phyloP scores from a whole-genome alignment of 2,113 vertebrate species.

The Dunckerocampus dactyliophorus region DNA sequence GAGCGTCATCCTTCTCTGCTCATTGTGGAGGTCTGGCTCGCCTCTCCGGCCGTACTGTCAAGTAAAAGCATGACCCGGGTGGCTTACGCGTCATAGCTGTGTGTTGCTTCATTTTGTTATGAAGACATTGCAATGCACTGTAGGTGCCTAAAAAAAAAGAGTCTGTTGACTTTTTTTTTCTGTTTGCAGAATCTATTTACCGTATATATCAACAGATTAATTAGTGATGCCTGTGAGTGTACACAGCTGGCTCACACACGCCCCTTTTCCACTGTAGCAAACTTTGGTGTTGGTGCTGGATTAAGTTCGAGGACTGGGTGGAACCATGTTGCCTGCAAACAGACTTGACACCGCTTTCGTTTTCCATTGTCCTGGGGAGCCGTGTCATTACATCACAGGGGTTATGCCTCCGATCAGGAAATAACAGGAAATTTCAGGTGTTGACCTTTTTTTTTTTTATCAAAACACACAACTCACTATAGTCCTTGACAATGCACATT shows the following conservation, averaged over 20 bases:
- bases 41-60: constrained; percentile 27
- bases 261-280: no score
- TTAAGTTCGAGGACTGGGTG: no score
- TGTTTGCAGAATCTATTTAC: constrained; percentile 1
- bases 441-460: no score
- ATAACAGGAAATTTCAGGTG: no score
- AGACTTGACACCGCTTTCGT: no score
- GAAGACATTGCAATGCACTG: constrained; percentile 26
- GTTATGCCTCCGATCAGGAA: no score
- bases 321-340: no score
- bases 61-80: constrained; percentile 32
- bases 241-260: background rate
- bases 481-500: no score
- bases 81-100: constrained; percentile 25
- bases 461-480: no score
- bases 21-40: constrained; percentile 25
- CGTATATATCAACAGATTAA: background rate
- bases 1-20: constrained; percentile 32
- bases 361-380: no score
- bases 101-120: constrained; percentile 7
- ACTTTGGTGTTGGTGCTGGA: no score
- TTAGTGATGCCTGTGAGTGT: background rate
- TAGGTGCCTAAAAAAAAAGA: constrained; percentile 15
- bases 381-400: no score
- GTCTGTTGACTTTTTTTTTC: constrained; percentile 4